A percentile compares a stretch with the other conserved stretches of the same genome.
Evolutionary conservation across 1,140 invertebrate species (phyloP).

Genomic region (Ceratina australensis): DNA sequence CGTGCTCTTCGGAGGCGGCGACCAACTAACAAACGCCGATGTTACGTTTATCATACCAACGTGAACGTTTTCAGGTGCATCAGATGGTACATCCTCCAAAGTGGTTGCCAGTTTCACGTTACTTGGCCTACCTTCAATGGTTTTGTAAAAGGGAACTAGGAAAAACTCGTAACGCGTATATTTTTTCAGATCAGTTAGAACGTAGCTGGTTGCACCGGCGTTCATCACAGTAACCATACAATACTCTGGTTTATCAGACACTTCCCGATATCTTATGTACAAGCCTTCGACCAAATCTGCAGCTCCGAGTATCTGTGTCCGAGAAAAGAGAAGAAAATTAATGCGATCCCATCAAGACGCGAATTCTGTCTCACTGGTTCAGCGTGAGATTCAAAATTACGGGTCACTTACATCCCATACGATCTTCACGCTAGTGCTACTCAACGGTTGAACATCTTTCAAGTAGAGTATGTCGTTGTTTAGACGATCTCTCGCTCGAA

Average conservation of each 20-base stretch:
- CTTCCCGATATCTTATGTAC: slow-evolving; percentile 94
- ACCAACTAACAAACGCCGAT: slow-evolving; percentile 89
- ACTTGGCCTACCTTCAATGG: slow-evolving; percentile 90
- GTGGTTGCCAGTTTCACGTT: slow-evolving; percentile 86
- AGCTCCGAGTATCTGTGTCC: slow-evolving; percentile 78
- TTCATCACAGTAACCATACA: slow-evolving; percentile 86
- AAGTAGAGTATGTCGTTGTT: slow-evolving; percentile 91
- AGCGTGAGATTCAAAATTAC: background rate
- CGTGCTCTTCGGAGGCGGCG: slow-evolving; percentile 87
- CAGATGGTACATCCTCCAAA: slow-evolving; percentile 85
- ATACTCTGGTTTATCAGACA: slow-evolving; percentile 84
- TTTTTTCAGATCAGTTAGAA: slow-evolving; percentile 88
- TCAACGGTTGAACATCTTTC: slow-evolving; percentile 87
- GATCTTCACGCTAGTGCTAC: slow-evolving; percentile 90
- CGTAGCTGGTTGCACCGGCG: slow-evolving; percentile 83
- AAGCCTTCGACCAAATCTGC: slow-evolving; percentile 89
- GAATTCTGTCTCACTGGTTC: no score
- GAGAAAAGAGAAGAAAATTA: background rate
- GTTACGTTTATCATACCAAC: slow-evolving; percentile 92
- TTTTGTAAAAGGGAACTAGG: slow-evolving; percentile 92
- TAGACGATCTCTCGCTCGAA: slow-evolving; percentile 88
- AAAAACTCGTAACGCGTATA: slow-evolving; percentile 94
- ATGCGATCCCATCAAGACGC: background rate
- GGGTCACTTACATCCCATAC: slow-evolving; percentile 89
- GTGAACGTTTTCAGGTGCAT: slow-evolving; percentile 90